Evolutionary conservation across 2,797 vertebrate species (phyloP).

Genomic region (Knipowitschia caucasica): DNA sequence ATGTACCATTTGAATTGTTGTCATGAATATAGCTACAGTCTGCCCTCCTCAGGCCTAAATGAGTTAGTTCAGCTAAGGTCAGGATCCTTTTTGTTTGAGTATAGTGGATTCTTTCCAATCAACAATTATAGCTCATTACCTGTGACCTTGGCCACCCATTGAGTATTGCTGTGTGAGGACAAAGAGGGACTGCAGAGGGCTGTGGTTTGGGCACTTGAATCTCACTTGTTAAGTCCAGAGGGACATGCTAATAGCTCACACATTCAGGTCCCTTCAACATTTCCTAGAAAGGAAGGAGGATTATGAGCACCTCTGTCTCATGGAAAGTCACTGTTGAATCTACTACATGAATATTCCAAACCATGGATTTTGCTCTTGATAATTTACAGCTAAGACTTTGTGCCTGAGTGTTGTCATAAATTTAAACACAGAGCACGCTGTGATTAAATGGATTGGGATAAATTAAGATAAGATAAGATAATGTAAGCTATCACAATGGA

Average conservation of each 20-base stretch:
- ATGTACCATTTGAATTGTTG: not conserved
- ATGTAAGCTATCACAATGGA: no score
- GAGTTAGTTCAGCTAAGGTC: not conserved
- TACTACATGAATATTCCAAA: constrained; percentile 21
- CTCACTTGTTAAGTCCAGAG: constrained; percentile 60
- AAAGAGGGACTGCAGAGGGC: constrained; percentile 29
- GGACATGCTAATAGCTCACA: constrained; percentile 39
- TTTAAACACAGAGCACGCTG: no score
- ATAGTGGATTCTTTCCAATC: constrained; percentile 29
- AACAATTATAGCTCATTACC: constrained; percentile 44
- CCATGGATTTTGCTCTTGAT: constrained; percentile 39
- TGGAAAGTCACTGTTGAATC: constrained; percentile 36
- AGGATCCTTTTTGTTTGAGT: no score
- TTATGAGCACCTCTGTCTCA: constrained; percentile 39
- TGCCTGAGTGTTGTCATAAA: no score
- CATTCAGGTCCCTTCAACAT: constrained; percentile 24
- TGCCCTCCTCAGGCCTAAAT: constrained; percentile 51
- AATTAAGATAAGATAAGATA: no score
- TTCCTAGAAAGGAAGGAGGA: constrained; percentile 68
- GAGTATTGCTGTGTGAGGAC: constrained; percentile 17
- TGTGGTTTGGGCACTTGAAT: constrained; percentile 52
- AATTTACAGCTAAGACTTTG: no score
- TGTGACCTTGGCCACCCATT: constrained; percentile 49
- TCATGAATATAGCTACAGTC: not conserved
- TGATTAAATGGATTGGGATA: no score